Evolutionary conservation across 2,888 invertebrate species (phyloP), one percentile per base, ranked within the genome.

Genomic region (Suillia variegata): DNA sequence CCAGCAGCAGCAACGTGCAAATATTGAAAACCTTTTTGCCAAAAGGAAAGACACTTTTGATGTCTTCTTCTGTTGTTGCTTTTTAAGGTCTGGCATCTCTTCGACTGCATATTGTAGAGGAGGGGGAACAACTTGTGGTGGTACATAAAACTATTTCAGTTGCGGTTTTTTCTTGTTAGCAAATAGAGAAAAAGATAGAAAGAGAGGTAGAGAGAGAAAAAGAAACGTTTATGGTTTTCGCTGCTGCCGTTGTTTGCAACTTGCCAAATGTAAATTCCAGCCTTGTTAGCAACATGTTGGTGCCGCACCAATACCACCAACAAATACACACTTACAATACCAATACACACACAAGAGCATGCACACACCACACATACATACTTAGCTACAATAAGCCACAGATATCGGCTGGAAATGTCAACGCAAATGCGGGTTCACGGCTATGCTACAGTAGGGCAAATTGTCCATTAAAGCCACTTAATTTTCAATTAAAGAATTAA

Each of bases 201-300:
- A 33, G 33, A 33, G 33, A 33, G 33, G 13, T 8, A 33, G 33
- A 33, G 33, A 13, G 42, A 8, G 42, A 42, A n/a, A 42, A 17
- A 42, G n/a, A 42, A 4, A 38, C 38, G 13, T 38, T 38, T 38
- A 38, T n/a, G 38, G 18, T 45, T 17, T 45, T 4, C 8, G 45
- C 13, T 6, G 17, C 3, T 45, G 45, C n/a, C n/a, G n/a, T 8
- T 38, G 38, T 38, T 4, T 13, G 45, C 20, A 20, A 45, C 38
- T 4, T 45, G 18, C 18, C 18, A 17, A 45, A 45, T 45, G 45
- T 45, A 45, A 45, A 45, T 18, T 45, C 63, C 61, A 57, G 57
- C 61, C 61, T 65, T 65, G 63, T 63, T 57, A 65, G 65, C 65
- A 65, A 65, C 65, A 65, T 65, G 65, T 65, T 65, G 63, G n/a